phyloP scores from a whole-genome alignment of 2,113 vertebrate species.

The Albula glossodonta region DNA sequence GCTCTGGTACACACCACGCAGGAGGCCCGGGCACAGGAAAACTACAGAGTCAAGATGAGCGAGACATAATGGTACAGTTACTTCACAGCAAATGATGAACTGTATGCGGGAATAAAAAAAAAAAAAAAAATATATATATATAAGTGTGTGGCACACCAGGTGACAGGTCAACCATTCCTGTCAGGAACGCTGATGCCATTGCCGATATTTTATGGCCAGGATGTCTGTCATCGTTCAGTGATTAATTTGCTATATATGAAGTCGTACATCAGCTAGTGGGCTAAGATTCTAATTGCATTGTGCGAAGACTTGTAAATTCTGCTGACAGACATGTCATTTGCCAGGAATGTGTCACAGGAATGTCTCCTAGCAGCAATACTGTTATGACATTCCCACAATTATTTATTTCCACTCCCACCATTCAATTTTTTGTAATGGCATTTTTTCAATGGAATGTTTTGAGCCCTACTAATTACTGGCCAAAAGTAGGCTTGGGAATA shows the following conservation, averaged over 20 bases:
- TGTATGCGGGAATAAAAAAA: too few relatives aligned
- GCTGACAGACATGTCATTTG: neutral
- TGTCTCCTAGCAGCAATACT: neutral
- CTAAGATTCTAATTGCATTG: constrained; percentile 1
- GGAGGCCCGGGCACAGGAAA: constrained; percentile 94
- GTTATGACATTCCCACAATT: neutral
- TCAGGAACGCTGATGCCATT: neutral
- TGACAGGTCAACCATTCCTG: constrained; percentile 3
- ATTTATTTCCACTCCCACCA: neutral
- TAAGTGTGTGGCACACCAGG: neutral
- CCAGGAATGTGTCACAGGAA: neutral
- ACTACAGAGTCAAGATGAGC: constrained; percentile 69
- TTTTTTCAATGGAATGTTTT: neutral
- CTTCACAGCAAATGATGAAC: neutral
- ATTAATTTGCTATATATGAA: constrained; percentile 5
- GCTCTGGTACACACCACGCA: constrained; percentile 95
- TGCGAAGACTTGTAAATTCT: neutral
- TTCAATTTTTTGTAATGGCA: neutral
- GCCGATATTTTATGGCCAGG: neutral
- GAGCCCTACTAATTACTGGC: neutral
- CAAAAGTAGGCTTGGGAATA: neutral
- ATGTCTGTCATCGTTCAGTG: constrained; percentile 6
- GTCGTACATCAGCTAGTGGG: neutral
- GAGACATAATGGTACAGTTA: constrained; percentile 5
- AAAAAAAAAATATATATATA: neutral